Conservation (phyloP, 1,140 invertebrate genomes). For the Apocrypta bakeri region DNA sequence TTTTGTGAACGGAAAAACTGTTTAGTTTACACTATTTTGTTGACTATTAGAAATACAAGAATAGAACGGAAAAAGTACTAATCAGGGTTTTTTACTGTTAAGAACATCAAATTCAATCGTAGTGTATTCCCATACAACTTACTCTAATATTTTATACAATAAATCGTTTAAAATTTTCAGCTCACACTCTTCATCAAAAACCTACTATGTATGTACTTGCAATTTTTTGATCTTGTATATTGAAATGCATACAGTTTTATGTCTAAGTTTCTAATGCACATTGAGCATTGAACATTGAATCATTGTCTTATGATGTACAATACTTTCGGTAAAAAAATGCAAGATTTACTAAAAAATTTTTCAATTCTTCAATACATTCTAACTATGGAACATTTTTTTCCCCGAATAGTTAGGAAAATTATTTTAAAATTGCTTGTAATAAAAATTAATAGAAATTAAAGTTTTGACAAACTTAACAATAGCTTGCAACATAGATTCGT, state of each 20-base stretch:
- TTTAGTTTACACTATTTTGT: background rate
- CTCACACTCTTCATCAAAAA: background rate
- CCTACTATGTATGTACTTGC: background rate
- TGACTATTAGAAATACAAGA: background rate
- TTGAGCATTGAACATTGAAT: background rate
- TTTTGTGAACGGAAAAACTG: background rate
- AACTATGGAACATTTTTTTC: constrained; percentile 20
- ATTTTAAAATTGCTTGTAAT: background rate
- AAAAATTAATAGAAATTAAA: constrained; percentile 33
- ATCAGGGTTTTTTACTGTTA: background rate
- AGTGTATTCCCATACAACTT: background rate
- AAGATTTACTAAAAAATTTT: background rate
- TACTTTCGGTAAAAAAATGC: constrained; percentile 21
- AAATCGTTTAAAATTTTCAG: background rate
- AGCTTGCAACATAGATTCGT: constrained; percentile 15
- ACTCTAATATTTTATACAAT: constrained; percentile 1
- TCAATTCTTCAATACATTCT: constrained; percentile 7
- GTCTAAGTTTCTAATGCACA: background rate
- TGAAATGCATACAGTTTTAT: background rate
- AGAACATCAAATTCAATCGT: background rate
- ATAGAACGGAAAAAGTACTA: background rate
- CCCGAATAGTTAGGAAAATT: background rate
- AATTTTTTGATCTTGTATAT: background rate
- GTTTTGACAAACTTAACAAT: constrained; percentile 43
- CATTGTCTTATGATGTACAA: background rate